Base-by-base conservation (phyloP, 1,140 invertebrate species). In the Xylocopa sonorina region DNA sequence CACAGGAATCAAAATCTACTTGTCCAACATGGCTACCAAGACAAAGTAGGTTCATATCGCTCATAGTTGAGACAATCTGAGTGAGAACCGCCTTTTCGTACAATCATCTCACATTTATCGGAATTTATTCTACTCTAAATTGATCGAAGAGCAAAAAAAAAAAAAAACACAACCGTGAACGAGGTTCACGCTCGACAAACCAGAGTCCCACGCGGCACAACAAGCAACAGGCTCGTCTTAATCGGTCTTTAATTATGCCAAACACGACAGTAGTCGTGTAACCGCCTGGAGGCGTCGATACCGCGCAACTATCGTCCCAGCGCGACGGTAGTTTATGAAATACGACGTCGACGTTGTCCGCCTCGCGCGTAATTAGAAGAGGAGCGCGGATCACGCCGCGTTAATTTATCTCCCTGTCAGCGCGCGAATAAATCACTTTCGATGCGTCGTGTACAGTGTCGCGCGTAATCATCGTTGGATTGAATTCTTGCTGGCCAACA, bases 241-340 rank as follows among this genome's bases (percentile, higher is more conserved):
- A 76, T 68, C 63, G 64, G 32, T 66, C 66, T 76, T 76, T 76
- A 76, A 76, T 76, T 76, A 76, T 43, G 63, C 41, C 51, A 14
- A 67, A 68, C 74, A 68, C 63, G 63, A 48, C 41, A 21, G 41
- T 46, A 21, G 38, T 41, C 74, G 16, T 68, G 74, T 76, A 76
- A 57, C 46, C 51, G 51, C 29, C 34, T n/a, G 27, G 34, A 57
- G 50, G 74, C 63, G 63, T 24, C 64, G 63, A 76, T 76, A 76
- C 38, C 63, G 3, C 29, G 24, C n/a, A n/a, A n/a, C 50, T 46
- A 57, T 53, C 67, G 6, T 46, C 32, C 21, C 10, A 7, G 21
- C 7, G 5, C 27, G 43, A 58, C 38, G 63, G 48, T 43, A 48
- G 38, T 29, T 68, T 68, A 68, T 68, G 51, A 76, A 76, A 68